Base-by-base conservation (phyloP, 2,888 invertebrate genomes). In the Lasius fuliginosus region DNA sequence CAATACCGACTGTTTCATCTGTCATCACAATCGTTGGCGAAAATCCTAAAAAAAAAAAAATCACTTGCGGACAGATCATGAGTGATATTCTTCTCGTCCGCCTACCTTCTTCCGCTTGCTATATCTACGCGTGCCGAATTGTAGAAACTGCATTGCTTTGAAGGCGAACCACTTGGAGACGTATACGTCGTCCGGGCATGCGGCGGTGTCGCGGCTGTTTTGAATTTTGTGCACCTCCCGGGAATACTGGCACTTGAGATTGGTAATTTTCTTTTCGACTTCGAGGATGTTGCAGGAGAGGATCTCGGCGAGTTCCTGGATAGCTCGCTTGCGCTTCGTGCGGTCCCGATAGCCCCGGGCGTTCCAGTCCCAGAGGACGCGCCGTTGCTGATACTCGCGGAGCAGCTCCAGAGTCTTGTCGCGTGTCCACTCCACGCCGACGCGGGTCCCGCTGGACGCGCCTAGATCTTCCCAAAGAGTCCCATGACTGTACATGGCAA, bases 91-190 rank as follows among this genome's bases (percentile, higher is more conserved):
- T 69, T 71, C n/a, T n/a, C 56, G 60, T 60, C 33, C 30, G 82
- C 86, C 49, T 86, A 92, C 92, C 92, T 92, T 92, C 84, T 92
- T 92, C 23, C 92, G 88, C 60, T 92, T 91, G 77, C 91, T 92
- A 71, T 92, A 92, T 83, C 91, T 88, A 36, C 93, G 88, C 11
- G 92, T 92, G 77, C 93, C 93, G 65, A 93, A 93, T 79, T 92
- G 92, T 33, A 93, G 85, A 69, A 93, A 93, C 79, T 92, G 92
- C 93, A 93, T 93, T 15, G 93, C 89, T 69, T 93, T 92, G 85
- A 92, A 93, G 56, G 93, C 93, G 84, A 93, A 93, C 93, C 93
- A 93, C 87, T 93, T 93, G 23, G 93, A 93, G 65, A 93, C 92
- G 68, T 93, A 93, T 77, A 93, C 85, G 79, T 93, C 92, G 46